phyloP scores from a whole-genome alignment of 2,888 invertebrate species.

The Dysmachus trigonus region DNA sequence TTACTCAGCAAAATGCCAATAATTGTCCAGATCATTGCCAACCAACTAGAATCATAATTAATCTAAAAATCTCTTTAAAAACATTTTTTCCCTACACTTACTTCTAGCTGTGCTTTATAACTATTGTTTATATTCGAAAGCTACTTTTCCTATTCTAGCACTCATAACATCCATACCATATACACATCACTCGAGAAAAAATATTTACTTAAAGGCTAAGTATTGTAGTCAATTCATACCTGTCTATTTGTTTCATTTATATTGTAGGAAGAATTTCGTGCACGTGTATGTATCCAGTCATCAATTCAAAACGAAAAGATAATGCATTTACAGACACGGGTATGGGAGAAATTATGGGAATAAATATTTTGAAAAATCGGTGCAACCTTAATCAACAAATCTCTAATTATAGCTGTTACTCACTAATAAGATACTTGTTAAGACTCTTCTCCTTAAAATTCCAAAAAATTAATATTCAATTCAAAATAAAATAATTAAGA shows the following conservation, averaged over 20 bases:
- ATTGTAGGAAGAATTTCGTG: background rate
- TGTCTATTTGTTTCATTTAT: background rate
- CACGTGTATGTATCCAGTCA: background rate
- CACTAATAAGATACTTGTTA: no score
- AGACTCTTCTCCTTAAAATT: no score
- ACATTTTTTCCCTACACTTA: background rate
- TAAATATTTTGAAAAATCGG: no score
- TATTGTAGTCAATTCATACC: no score
- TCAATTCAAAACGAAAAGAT: background rate
- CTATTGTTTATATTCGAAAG: background rate
- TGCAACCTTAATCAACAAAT: no score
- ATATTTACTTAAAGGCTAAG: no score
- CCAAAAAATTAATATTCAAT: no score
- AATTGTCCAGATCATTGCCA: slow-evolving; percentile 40
- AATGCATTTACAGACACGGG: no score
- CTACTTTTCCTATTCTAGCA: background rate
- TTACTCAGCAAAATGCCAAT: slow-evolving; percentile 47
- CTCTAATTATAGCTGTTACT: no score
- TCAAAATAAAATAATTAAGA: no score
- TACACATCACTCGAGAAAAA: background rate
- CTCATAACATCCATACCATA: background rate
- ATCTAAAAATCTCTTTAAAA: slow-evolving; percentile 28
- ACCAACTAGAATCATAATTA: slow-evolving; percentile 41
- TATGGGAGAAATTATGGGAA: no score
- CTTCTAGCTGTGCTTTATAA: background rate